A percentile compares a stretch with the other conserved stretches of the same genome.
These are phyloP conservation scores for Melolontha melolontha DNA, from an alignment of 2,888 invertebrate genomes.

Conservation along the genomic window DNA sequence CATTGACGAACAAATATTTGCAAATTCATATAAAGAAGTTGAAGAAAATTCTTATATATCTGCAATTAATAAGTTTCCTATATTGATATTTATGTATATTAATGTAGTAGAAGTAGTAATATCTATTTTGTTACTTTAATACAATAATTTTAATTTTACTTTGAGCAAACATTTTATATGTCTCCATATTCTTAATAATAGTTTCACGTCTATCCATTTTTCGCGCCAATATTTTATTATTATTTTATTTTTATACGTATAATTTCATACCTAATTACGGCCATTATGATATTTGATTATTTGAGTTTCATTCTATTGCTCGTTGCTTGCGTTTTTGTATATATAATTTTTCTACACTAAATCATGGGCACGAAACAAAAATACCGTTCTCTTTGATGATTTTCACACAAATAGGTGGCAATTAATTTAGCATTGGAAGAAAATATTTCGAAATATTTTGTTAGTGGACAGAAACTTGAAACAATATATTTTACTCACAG, in stretches of 20 bases:
- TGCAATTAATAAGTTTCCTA: too few relatives aligned
- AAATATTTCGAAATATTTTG: too few relatives aligned
- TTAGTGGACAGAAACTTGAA: too few relatives aligned
- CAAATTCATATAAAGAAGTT: too few relatives aligned
- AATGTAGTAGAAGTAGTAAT: not conserved
- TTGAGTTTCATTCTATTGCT: slow-evolving; percentile 66
- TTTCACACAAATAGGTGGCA: too few relatives aligned
- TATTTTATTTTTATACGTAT: slow-evolving; percentile 52
- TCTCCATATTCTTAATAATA: slow-evolving; percentile 18
- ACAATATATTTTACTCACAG: slow-evolving; percentile 27
- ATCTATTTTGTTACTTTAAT: slow-evolving; percentile 17
- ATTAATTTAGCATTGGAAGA: too few relatives aligned
- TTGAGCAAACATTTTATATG: slow-evolving; percentile 38
- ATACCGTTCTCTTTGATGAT: not conserved
- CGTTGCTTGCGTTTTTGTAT: slow-evolving; percentile 51
- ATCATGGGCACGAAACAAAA: slow-evolving; percentile 29
- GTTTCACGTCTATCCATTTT: slow-evolving; percentile 25
- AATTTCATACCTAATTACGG: slow-evolving; percentile 59
- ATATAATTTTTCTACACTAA: slow-evolving; percentile 39
- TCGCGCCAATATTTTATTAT: slow-evolving; percentile 22
- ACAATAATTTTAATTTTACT: slow-evolving; percentile 22
- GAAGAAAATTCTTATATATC: too few relatives aligned
- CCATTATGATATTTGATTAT: slow-evolving; percentile 63
- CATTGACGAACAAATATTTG: too few relatives aligned
- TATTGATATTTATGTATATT: too few relatives aligned